Base-by-base conservation (phyloP, 2,797 vertebrate genomes). In the Smutsia gigantea region DNA sequence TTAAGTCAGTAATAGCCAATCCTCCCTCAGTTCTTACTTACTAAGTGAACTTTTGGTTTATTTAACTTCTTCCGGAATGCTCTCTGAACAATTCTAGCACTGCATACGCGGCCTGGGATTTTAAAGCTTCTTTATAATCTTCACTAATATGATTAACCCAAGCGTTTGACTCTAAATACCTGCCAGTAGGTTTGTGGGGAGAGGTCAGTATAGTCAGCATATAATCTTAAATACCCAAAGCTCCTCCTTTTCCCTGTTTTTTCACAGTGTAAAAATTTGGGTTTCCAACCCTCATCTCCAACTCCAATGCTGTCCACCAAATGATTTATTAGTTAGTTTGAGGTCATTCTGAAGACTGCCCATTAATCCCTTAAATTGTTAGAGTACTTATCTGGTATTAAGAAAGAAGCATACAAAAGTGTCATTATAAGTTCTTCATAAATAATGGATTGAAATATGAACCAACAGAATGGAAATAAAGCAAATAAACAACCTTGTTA, bases 41-140 rank as follows among this genome's bases (percentile, higher is more conserved):
- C 96, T 51, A 61, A 75, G n/a, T 4, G 68, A 78, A 39, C 37
- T 69, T 19, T 31, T 31, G n/a, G 53, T 82, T 42, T 57, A 25
- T 93, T 89, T 61, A 68, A 93, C 93, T 86, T 95, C 66, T 88
- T 98, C 4, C 85, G 51, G 68, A 51, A 92, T 61, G 8, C 31
- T 91, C 59, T 39, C 86, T 95, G 95, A 98, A 98, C 98, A 84
- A 98, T 98, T 98, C 87, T 95, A 92, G 95, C 98, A 97, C 98
- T 91, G 93, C 95, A 59, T 88, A 27, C 68, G 42, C 84, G 34
- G 21, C 97, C 99, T 97, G 97, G 98, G 97, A 97, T 98, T 99
- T 99, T 99, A 99, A 99, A 99, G 97, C 99, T 99, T 98, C 98
- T 97, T 97, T 90, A 97, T 98, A 98, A 98, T 98, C 98, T 98